A percentile compares a stretch with the other conserved stretches of the same genome.
phyloP scores from a whole-genome alignment of 2,797 vertebrate genomes.

The Pangasius mekongensis region DNA sequence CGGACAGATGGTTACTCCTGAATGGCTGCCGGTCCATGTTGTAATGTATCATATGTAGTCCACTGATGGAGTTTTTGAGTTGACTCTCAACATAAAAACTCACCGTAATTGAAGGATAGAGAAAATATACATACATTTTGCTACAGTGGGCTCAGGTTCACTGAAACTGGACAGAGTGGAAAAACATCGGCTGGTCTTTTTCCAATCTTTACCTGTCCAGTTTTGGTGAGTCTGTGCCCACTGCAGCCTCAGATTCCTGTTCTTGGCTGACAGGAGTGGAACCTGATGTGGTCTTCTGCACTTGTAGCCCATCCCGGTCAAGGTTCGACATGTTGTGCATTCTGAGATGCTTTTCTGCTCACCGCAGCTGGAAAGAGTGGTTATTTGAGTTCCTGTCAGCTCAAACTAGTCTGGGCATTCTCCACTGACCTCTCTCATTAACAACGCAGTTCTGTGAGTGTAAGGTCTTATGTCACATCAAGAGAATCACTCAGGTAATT shows the following conservation, averaged over 20 bases:
- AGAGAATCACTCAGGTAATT: not conserved
- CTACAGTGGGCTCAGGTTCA: not conserved
- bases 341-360: not conserved
- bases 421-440: not conserved
- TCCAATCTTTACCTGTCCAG: not conserved
- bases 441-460: not conserved
- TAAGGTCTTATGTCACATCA: not conserved
- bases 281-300: not conserved
- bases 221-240: not conserved
- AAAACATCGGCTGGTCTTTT: not conserved
- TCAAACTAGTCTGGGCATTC: not conserved
- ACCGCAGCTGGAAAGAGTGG: not conserved
- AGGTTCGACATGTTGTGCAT: not conserved
- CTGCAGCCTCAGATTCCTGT: not conserved
- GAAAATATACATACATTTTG: not conserved
- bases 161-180: not conserved
- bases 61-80: not conserved
- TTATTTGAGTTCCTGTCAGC: not conserved
- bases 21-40: not conserved
- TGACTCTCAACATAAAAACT: not conserved
- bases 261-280: not conserved
- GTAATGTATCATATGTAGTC: not conserved
- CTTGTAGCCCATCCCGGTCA: not conserved
- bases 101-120: not conserved
- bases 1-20: not conserved